These are phyloP conservation scores for Zoanthus sansibaricus DNA, from an alignment of 92 coral and sea anemone species.

Conservation along the genomic window DNA sequence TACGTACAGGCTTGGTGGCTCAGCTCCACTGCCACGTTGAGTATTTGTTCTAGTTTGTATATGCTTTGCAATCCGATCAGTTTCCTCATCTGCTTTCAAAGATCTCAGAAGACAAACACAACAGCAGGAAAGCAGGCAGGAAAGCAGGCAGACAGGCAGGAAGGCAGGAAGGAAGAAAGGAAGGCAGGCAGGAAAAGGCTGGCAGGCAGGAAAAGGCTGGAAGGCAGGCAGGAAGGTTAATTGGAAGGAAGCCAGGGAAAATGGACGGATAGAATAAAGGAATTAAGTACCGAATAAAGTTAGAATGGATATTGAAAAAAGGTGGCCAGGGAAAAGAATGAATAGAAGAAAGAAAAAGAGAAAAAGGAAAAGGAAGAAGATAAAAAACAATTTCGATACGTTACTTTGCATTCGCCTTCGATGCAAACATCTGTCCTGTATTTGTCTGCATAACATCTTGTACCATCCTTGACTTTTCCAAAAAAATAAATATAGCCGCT, in stretches of 20 bases:
- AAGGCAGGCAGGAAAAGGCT: not conserved
- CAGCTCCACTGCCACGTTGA: too few relatives aligned
- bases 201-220: not conserved
- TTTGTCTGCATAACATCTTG: slow-evolving; percentile 53
- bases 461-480: slow-evolving; percentile 55
- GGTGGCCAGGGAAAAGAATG: not conserved
- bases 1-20: too few relatives aligned
- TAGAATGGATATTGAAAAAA: not conserved
- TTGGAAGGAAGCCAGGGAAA: not conserved
- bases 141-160: too few relatives aligned
- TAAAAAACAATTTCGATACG: not conserved
- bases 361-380: not conserved
- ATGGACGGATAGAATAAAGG: not conserved
- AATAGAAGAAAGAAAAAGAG: not conserved
- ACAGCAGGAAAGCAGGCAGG: too few relatives aligned
- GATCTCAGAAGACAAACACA: not conserved
- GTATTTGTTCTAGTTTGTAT: too few relatives aligned
- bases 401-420: slow-evolving; percentile 51
- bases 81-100: too few relatives aligned
- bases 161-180: too few relatives aligned
- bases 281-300: not conserved
- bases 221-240: not conserved
- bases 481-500: not conserved
- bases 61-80: too few relatives aligned
- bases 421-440: slow-evolving; percentile 47